Percentiles rank a stretch among this genome's conserved stretches.
Conservation (phyloP, 2,888 invertebrate genomes). For the Peribatodes rhomboidaria region DNA sequence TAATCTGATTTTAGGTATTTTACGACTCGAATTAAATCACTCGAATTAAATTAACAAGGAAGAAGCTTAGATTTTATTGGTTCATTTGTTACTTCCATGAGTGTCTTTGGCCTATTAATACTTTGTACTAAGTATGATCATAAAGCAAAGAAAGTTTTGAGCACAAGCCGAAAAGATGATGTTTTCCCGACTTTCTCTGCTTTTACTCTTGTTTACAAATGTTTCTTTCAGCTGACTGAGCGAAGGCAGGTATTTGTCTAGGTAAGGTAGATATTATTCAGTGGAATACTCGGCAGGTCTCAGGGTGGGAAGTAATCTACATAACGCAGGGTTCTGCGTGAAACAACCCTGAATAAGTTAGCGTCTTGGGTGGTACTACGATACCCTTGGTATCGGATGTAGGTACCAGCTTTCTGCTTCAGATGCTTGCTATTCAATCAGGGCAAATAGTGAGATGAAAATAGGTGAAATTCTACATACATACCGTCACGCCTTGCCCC, state of each 20-base stretch:
- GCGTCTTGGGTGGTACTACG: slow-evolving; percentile 35
- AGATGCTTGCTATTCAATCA: no score
- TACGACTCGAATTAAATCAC: no score
- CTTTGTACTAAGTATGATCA: not conserved
- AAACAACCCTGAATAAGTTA: slow-evolving; percentile 63
- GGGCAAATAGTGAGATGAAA: not conserved
- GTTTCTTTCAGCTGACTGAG: slow-evolving; percentile 23
- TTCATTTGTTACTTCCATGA: no score
- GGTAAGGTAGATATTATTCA: slow-evolving; percentile 50
- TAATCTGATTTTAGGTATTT: no score
- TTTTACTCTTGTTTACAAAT: slow-evolving; percentile 23
- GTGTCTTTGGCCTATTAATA: no score
- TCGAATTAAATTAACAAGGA: no score
- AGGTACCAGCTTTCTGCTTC: no score
- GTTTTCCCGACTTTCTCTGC: not conserved
- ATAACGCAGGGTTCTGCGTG: slow-evolving; percentile 53
- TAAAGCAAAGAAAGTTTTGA: not conserved
- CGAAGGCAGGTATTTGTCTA: slow-evolving; percentile 1
- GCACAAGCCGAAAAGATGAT: not conserved
- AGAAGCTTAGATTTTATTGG: no score
- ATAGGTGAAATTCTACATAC: not conserved
- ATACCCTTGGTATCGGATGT: not conserved
- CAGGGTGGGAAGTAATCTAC: slow-evolving; percentile 56
- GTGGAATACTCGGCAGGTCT: slow-evolving; percentile 41
- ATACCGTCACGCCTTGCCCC: no score